Evolutionary conservation across 2,113 vertebrate species (phyloP).

Genomic region (Microcebus lehilahytsara): DNA sequence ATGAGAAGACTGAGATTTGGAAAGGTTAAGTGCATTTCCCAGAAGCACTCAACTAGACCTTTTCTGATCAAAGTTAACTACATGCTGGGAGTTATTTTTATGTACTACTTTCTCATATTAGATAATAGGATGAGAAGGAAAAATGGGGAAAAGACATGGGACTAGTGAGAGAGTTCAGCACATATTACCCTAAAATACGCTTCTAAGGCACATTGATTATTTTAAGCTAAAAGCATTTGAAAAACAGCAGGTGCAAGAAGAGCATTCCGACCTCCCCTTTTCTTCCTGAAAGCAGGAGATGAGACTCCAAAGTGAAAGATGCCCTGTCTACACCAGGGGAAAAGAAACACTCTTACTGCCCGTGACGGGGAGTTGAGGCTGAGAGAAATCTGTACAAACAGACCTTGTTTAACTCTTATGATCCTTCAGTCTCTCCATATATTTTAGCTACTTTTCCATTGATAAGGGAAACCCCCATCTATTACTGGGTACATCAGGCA

Average conservation of each 20-base stretch:
- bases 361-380: fast-evolving
- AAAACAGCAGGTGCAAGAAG: neutral
- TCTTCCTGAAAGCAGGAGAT: neutral
- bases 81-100: neutral
- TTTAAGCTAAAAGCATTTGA: neutral
- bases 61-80: neutral
- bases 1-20: neutral
- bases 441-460: neutral
- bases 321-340: too few relatives aligned
- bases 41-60: neutral
- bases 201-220: neutral
- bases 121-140: neutral
- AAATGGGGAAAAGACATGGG: neutral
- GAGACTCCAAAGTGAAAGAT: neutral
- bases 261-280: neutral
- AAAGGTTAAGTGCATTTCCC: neutral
- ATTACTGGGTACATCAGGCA: too few relatives aligned
- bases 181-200: neutral
- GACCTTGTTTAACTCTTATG: neutral
- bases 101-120: neutral
- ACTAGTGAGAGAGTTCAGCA: neutral
- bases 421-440: neutral
- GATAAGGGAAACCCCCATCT: too few relatives aligned
- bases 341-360: neutral
- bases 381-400: neutral